Conservation (phyloP, 2,888 invertebrate genomes). For the Mellilla xanthometata region DNA sequence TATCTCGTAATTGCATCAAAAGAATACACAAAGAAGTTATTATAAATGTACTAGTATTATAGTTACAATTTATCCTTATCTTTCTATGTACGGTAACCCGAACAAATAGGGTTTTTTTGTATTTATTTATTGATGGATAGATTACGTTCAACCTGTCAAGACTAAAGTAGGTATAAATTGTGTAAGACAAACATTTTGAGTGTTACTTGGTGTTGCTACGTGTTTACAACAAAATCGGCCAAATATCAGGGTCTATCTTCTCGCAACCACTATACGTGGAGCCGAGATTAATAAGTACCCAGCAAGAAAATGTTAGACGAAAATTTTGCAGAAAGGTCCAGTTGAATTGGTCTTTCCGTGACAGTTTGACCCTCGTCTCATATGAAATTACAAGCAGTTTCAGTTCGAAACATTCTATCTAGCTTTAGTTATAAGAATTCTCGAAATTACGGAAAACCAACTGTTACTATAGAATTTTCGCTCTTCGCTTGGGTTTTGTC, state of each 20-base stretch:
- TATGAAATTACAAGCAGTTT: slow-evolving; percentile 38
- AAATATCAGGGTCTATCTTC: slow-evolving; percentile 16
- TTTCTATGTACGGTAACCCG: too few relatives aligned
- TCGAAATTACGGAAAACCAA: too few relatives aligned
- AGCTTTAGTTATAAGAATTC: too few relatives aligned
- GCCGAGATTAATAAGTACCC: slow-evolving; percentile 28
- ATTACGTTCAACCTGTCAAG: too few relatives aligned
- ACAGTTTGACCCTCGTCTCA: slow-evolving; percentile 31
- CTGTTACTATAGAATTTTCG: too few relatives aligned
- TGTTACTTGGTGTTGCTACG: slow-evolving; percentile 11
- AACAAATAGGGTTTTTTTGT: too few relatives aligned
- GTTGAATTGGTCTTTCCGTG: slow-evolving; percentile 31
- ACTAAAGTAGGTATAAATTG: slow-evolving; percentile 10
- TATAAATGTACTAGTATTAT: too few relatives aligned
- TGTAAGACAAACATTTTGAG: slow-evolving; percentile 16
- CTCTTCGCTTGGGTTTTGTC: too few relatives aligned
- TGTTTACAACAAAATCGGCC: slow-evolving; percentile 12
- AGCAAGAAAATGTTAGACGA: neutral
- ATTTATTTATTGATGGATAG: too few relatives aligned
- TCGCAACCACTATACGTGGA: slow-evolving; percentile 17
- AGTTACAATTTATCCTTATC: too few relatives aligned
- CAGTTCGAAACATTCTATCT: slow-evolving; percentile 2
- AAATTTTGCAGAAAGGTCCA: slow-evolving; percentile 18
- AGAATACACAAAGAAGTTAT: too few relatives aligned
- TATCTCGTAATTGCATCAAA: too few relatives aligned